Evolutionary conservation across 2,888 invertebrate species (phyloP).

Genomic region (Endomychus coccineus): DNA sequence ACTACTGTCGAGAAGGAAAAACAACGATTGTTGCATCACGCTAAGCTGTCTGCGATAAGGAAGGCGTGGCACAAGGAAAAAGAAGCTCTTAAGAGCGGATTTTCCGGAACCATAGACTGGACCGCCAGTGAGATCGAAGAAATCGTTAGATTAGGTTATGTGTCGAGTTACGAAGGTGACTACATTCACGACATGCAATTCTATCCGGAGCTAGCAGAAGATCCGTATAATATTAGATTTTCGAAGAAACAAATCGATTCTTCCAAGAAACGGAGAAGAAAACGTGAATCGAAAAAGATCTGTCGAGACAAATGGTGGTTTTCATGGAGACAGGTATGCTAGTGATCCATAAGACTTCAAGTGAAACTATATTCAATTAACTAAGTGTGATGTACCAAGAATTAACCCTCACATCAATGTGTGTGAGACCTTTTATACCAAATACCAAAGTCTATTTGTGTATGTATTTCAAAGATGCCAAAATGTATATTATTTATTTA

Average conservation of each 20-base stretch:
- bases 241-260: conserved; percentile 71
- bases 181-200: conserved; percentile 84
- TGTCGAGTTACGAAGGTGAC: conserved; percentile 81
- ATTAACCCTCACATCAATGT: conserved; percentile 32
- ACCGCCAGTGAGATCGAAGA: conserved; percentile 81
- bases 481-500: conserved; percentile 47
- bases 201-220: conserved; percentile 91
- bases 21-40: conserved; percentile 82
- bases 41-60: conserved; percentile 75
- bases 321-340: conserved; percentile 43
- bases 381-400: conserved; percentile 46
- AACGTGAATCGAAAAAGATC: conserved; percentile 48
- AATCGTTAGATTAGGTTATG: conserved; percentile 75
- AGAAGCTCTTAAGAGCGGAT: conserved; percentile 70
- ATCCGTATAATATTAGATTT: conserved; percentile 90
- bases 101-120: conserved; percentile 78
- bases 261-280: conserved; percentile 64
- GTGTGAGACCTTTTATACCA: conserved; percentile 46
- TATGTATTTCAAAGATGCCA: conserved; percentile 56
- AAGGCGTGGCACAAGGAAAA: conserved; percentile 93
- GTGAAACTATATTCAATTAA: conserved; percentile 43
- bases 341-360: conserved; percentile 31
- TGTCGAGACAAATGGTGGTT: conserved; percentile 43
- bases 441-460: conserved; percentile 59
- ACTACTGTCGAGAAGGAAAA: conserved; percentile 86